Evolutionary conservation across 2,797 vertebrate genomes (phyloP), one percentile per base, ranked within the genome.

Genomic region (Enoplosus armatus): DNA sequence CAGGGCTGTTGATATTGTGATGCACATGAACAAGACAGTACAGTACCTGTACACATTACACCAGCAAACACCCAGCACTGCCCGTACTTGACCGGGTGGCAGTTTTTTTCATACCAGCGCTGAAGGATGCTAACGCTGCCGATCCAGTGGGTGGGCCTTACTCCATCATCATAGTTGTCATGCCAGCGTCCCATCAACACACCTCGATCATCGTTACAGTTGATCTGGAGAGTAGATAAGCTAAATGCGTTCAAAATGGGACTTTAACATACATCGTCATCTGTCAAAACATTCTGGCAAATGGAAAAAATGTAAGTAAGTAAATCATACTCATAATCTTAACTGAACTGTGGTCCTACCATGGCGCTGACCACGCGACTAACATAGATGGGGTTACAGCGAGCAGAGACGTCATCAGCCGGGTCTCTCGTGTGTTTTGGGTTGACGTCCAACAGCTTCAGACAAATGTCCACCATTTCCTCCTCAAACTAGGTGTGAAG

Each of bases 11-110:
- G 3, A 54, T 10, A 33, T 31, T 54, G 0, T 39, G 1, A 24
- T 1, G 10, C 27, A 54, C 29, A n/a, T 5, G 7, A 14, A 33
- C 20, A 10, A 43, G 4, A 20, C 14, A n/a, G 6, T 3, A 3
- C 24, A 7, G 18, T 94, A 96, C 96, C 96, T 94, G 96, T 94
- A 51, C 96, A 97, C 84, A 93, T 79, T 29, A 96, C 94, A 6
- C 93, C 95, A 6, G 96, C 95, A 61, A 94, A 90, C 69, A 96
- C 94, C 95, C 96, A 96, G 83, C 95, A 95, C 82, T 96, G 96
- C 26, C 93, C 89, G 0, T 93, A 93, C 43, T 54, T 75, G 14
- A 96, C 90, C 0, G 94, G 89, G 6, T 79, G 47, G 55, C 84
- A 87, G 16, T n/a, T 54, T 0, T 51, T 71, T 6, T 83, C 80